A percentile compares a stretch with the other conserved stretches of the same genome.
Evolutionary conservation across 1,140 invertebrate genomes (phyloP).

Genomic region (Papilio helenus): DNA sequence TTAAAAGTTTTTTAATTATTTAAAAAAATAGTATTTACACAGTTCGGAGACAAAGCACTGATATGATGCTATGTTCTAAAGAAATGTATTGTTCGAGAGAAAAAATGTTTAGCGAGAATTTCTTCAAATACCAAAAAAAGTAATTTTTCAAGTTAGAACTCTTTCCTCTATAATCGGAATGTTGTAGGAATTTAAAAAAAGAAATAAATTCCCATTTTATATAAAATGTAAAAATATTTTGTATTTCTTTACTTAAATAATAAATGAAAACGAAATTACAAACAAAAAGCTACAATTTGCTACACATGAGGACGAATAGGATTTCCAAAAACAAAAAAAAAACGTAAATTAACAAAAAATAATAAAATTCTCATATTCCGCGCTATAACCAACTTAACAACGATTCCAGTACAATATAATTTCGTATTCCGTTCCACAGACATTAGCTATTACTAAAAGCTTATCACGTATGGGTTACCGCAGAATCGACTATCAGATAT

Average conservation of each 20-base stretch:
- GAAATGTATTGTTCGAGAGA: not conserved
- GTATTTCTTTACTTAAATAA: not conserved
- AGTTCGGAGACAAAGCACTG: not conserved
- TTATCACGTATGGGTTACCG: not conserved
- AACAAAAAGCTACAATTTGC: conserved; percentile 24
- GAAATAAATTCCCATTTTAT: not conserved
- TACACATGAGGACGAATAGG: conserved; percentile 3
- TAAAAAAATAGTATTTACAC: not conserved
- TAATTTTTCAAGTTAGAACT: not conserved
- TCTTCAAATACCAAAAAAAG: not conserved
- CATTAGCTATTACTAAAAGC: not conserved
- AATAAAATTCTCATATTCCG: conserved; percentile 3
- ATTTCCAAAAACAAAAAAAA: not conserved
- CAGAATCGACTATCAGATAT: conserved; percentile 28
- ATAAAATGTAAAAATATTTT: not conserved
- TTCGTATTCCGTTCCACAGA: conserved; percentile 9
- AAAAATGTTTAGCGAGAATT: not conserved
- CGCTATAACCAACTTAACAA: conserved; percentile 16
- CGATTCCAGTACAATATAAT: not conserved
- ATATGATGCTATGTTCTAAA: not conserved
- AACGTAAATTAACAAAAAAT: conserved; percentile 20
- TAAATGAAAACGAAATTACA: not conserved
- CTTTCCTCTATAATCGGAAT: not conserved
- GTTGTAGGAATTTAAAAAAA: not conserved
- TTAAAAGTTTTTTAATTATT: not conserved